Evolutionary conservation across 92 coral and sea anemone species (phyloP), one percentile per base, ranked within the genome.

Genomic region (Actinostola sp.): DNA sequence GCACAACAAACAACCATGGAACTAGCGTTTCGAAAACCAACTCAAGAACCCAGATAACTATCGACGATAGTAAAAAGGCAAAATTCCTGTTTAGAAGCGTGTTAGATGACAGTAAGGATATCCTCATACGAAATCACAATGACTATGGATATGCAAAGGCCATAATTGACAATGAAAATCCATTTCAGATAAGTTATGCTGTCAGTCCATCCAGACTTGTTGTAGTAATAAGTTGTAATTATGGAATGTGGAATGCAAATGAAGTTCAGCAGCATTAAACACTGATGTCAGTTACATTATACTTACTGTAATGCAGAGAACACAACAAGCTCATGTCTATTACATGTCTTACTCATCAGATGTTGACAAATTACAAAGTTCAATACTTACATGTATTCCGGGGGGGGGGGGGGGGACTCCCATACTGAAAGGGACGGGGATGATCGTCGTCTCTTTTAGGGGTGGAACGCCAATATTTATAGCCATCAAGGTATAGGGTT

Each of bases 231-330:
- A 6, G 28, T 20, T 65, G 27, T 26, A 65, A 49, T 26, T 41
- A 65, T 65, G 71, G 71, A 2, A 65, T 65, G 57, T 65, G 71
- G 30, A 65, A 65, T 39, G 71, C 20, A 65, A 38, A 41, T 28
- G 71, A 51, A 33, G 30, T 65, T 33, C 71, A 36, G 53, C 71
- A 65, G 51, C 71, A 65, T 65, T 65, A 38, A 51, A 32, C 8
- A 36, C 6, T 36, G 42, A 36, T 4, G 11, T 11, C 4, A 36
- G 4, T 36, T 36, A 36, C 11, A 4, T 36, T 36, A 36, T 36
- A 36, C 42, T 36, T 11, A 36, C 42, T 36, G 11, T 4, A 36
- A 11, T 36, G 42, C 42, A 36, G 11, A 36, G 6, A 36, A 4
- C 11, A 36, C 4, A n/a, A n/a, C n/a, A n/a, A n/a, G n/a, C n/a